Evolutionary conservation across 2,888 invertebrate species (phyloP), one percentile per base, ranked within the genome.

Genomic region (Epicampocera succincta): DNA sequence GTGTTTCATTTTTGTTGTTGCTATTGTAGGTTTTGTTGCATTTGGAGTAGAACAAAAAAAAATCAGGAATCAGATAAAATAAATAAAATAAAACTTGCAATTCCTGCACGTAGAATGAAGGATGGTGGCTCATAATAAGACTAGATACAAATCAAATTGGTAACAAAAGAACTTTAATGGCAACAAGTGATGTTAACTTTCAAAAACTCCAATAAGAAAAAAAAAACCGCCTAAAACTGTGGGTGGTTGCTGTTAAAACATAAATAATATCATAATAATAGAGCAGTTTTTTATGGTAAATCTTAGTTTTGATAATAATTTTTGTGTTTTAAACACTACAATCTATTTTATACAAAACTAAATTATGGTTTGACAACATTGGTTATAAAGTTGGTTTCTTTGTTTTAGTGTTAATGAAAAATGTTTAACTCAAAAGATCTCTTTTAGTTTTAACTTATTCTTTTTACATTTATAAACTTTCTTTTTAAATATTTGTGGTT

Each of bases 141-240:
- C 50, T 54, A 77, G 69, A 77, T 77, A 69, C 25, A 63, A 77
- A 71, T 77, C 77, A 63, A 77, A 77, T 48, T 77, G 63, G 17
- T 77, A 63, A 77, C 69, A 63, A 44, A 54, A 63, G 42, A 44
- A 21, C 8, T 19, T 65, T 25, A 74, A 46, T 54, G 61, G 25
- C 40, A 19, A 42, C 9, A 6, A 50, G 56, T 65, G 73, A 25
- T 74, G 73, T 11, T 65, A 65, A 74, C 38, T 46, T 63, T 61
- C 3, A 13, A 11, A 33, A 48, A 6, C 19, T n/a, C 44, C 12
- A 33, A 33, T 1, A 8, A 6, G 6, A 33, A 33, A 33, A 6
- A 2, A 25, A 44, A 17, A 50, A 61, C 11, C 33, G 19, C n/a
- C 15, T 21, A 21, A 56, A 69, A 40, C 15, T 29, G 13, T 42